These are phyloP conservation scores for Castor canadensis DNA, from an alignment of 2,113 vertebrate species.

Conservation along the genomic window DNA sequence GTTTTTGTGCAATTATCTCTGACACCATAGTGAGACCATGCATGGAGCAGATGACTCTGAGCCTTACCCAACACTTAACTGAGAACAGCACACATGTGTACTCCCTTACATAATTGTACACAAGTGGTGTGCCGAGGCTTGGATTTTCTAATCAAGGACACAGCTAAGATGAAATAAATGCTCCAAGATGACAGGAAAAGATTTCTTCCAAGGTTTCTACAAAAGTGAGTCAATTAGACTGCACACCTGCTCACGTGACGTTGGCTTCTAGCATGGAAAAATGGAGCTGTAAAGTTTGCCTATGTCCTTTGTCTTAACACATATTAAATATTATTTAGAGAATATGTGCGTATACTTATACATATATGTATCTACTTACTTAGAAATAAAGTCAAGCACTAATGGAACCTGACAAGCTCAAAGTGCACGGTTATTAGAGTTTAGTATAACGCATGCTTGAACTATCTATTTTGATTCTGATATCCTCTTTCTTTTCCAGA, in stretches of 20 bases:
- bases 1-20: background rate
- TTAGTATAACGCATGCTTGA: background rate
- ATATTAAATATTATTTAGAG: background rate
- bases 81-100: constrained; percentile 16
- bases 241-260: background rate
- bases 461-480: constrained; percentile 32
- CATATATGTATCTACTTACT: background rate
- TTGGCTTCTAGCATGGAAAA: background rate
- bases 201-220: background rate
- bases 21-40: background rate
- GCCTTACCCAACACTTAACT: background rate
- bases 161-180: constrained; percentile 14
- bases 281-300: background rate
- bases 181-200: background rate
- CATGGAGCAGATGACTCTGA: background rate
- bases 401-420: background rate
- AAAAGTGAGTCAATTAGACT: background rate
- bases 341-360: background rate
- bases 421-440: too few relatives aligned
- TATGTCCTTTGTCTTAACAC: background rate
- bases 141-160: constrained; percentile 33
- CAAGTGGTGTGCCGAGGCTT: background rate
- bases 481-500: constrained; percentile 9
- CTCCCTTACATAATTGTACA: background rate
- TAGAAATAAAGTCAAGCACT: background rate